These are phyloP conservation scores for Leptosomus discolor DNA, from an alignment of 2,113 vertebrate species.

Conservation along the genomic window DNA sequence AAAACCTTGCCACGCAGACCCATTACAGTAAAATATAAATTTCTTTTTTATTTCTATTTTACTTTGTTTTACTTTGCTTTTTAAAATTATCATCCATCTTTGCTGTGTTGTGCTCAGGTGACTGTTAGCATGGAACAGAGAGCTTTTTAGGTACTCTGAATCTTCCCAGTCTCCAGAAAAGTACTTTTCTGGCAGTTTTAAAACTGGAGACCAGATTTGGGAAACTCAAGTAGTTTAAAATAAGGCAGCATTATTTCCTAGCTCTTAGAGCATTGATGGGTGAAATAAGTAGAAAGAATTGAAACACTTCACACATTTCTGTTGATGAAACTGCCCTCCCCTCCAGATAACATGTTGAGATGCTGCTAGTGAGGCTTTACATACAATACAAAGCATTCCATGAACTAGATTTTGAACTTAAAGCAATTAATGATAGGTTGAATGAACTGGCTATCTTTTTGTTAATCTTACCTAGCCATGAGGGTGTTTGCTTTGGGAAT, in stretches of 20 bases:
- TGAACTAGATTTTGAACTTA: neutral
- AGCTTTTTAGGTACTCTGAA: neutral
- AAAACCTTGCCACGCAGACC: too few relatives aligned
- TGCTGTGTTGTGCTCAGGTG: neutral
- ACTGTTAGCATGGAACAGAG: neutral
- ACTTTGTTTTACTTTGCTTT: neutral
- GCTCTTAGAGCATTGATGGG: neutral
- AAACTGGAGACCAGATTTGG: neutral
- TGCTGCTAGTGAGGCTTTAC: neutral
- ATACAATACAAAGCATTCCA: neutral
- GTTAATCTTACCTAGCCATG: neutral
- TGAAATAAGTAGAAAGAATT: neutral
- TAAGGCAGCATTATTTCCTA: neutral
- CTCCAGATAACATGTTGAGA: neutral
- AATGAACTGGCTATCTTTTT: neutral
- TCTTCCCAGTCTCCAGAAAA: neutral
- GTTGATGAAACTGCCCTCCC: neutral
- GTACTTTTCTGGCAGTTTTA: neutral
- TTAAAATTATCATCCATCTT: neutral
- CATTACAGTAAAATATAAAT: neutral
- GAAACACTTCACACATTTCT: neutral
- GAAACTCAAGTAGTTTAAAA: neutral
- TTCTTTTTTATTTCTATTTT: neutral
- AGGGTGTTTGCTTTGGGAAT: neutral
- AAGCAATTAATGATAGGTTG: neutral